A percentile compares a stretch with the other conserved stretches of the same genome.
phyloP scores from a whole-genome alignment of 2,113 vertebrate species.

The Gasterosteus aculeatus region DNA sequence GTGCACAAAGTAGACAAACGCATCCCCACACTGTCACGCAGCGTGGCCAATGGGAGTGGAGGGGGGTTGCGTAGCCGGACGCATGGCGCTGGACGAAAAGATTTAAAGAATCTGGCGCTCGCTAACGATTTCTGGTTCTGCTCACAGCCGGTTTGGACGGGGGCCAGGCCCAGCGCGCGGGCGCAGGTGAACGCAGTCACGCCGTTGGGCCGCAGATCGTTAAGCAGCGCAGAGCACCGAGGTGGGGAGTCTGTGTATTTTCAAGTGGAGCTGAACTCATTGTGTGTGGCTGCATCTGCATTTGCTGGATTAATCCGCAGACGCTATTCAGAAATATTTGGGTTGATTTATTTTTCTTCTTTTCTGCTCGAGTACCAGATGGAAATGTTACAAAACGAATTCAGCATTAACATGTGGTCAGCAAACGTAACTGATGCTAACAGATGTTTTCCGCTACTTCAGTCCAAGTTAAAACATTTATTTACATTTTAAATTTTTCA shows the following conservation, averaged over 20 bases:
- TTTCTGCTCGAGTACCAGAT: slow-evolving; percentile 37
- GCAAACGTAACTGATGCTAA: slow-evolving; percentile 1
- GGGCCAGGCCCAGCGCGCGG: slow-evolving; percentile 62
- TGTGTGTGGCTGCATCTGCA: slow-evolving; percentile 55
- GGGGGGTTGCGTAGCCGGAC: slow-evolving; percentile 52
- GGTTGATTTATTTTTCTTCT: slow-evolving; percentile 6
- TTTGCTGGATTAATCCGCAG: slow-evolving; percentile 61
- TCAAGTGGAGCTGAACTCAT: slow-evolving; percentile 54
- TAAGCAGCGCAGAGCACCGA: slow-evolving; percentile 57
- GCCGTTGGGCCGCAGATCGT: slow-evolving; percentile 64
- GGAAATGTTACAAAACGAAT: slow-evolving; percentile 54
- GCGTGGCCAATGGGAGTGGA: slow-evolving; percentile 39
- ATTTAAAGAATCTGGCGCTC: slow-evolving; percentile 54
- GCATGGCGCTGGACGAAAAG: slow-evolving; percentile 52
- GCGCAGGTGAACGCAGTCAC: slow-evolving; percentile 72
- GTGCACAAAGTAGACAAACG: slow-evolving; percentile 28
- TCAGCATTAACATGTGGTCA: slow-evolving; percentile 38
- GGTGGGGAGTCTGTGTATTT: slow-evolving; percentile 47
- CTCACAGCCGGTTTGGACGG: slow-evolving; percentile 57
- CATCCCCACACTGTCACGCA: slow-evolving; percentile 48
- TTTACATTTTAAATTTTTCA: slow-evolving; percentile 9
- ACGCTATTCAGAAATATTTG: slow-evolving; percentile 58
- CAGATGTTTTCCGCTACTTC: slow-evolving; percentile 34
- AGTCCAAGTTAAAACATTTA: slow-evolving; percentile 9
- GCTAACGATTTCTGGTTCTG: slow-evolving; percentile 57